Conservation (phyloP, 2,113 vertebrate genomes). For the Atherinomorus stipes region DNA sequence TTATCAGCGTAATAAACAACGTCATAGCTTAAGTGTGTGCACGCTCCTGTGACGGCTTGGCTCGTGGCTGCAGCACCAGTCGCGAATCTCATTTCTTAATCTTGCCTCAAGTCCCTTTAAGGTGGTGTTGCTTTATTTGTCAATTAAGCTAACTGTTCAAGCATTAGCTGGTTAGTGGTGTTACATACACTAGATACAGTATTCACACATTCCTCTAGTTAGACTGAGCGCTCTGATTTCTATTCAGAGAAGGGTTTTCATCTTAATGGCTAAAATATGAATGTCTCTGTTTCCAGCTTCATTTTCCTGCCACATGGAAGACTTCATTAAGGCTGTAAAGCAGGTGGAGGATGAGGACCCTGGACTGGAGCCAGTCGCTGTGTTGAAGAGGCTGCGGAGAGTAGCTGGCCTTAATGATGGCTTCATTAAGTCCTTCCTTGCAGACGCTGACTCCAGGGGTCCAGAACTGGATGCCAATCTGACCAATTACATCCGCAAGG, state of each 20-base stretch:
- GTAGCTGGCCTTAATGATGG: slow-evolving; percentile 44
- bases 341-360: slow-evolving; percentile 69
- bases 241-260: background rate
- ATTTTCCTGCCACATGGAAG: slow-evolving; percentile 77
- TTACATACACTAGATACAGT: too few species aligned
- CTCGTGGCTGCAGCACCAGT: too few species aligned
- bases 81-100: too few species aligned
- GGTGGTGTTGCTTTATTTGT: background rate
- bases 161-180: background rate
- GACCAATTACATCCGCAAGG: slow-evolving; percentile 49
- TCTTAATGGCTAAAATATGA: background rate
- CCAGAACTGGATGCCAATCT: slow-evolving; percentile 51
- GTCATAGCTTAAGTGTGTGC: too few species aligned
- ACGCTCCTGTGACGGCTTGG: too few species aligned
- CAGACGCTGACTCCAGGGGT: background rate
- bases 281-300: slow-evolving; percentile 57
- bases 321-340: slow-evolving; percentile 79
- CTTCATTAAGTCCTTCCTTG: slow-evolving; percentile 66
- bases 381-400: slow-evolving; percentile 57
- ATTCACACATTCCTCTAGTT: background rate
- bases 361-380: slow-evolving; percentile 1
- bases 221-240: background rate
- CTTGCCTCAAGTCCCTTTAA: too few species aligned
- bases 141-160: background rate
- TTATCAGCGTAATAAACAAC: too few species aligned